phyloP scores from a whole-genome alignment of 2,113 vertebrate species.

The Sebastes schlegelii region DNA sequence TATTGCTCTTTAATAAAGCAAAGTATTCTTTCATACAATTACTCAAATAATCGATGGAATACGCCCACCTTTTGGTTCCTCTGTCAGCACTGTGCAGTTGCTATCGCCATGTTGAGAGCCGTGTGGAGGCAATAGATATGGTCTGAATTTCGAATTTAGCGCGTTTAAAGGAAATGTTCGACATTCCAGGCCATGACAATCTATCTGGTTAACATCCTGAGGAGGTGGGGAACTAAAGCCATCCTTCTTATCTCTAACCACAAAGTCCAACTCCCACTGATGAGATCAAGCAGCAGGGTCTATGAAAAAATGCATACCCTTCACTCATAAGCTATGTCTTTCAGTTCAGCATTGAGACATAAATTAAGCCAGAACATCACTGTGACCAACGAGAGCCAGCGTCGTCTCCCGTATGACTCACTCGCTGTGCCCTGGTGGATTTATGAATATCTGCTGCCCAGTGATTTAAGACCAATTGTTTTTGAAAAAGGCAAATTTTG shows the following conservation, averaged over 20 bases:
- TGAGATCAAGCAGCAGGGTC: slow-evolving; percentile 36
- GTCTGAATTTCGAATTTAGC: too few species aligned
- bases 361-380: slow-evolving; percentile 31
- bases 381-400: slow-evolving; percentile 19
- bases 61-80: too few species aligned
- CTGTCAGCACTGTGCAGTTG: too few species aligned
- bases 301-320: neutral
- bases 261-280: slow-evolving; percentile 32
- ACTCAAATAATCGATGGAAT: too few species aligned
- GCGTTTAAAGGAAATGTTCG: too few species aligned
- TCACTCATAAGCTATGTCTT: neutral
- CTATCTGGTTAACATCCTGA: neutral
- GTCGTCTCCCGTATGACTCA: slow-evolving; percentile 22
- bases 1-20: too few species aligned
- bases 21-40: too few species aligned
- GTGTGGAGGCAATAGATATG: too few species aligned
- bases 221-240: neutral
- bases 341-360: slow-evolving; percentile 3
- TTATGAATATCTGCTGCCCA: slow-evolving; percentile 10
- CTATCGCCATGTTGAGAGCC: too few species aligned
- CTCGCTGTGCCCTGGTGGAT: slow-evolving; percentile 5
- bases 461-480: neutral
- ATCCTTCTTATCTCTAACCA: slow-evolving; percentile 29
- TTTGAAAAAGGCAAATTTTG: slow-evolving; percentile 19
- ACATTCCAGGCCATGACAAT: neutral